Conservation (phyloP, 2,888 invertebrate species). For the Ceramica pisi region DNA sequence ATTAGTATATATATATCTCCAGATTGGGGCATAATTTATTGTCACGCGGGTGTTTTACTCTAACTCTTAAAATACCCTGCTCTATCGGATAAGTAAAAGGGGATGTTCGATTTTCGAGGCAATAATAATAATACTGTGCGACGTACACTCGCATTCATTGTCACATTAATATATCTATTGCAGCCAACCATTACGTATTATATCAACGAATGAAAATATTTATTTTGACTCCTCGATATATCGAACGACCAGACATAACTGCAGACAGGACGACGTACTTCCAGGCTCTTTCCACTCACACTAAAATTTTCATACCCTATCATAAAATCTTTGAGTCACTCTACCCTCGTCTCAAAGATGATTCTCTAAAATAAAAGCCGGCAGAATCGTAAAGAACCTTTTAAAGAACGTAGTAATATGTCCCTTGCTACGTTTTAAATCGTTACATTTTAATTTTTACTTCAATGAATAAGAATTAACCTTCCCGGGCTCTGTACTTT, state of each 20-base stretch:
- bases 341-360: slow-evolving; percentile 74
- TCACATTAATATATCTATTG: slow-evolving; percentile 42
- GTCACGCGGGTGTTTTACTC: no score
- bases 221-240: slow-evolving; percentile 65
- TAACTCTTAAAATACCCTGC: no score
- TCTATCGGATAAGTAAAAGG: no score
- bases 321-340: slow-evolving; percentile 76
- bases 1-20: no score
- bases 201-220: slow-evolving; percentile 70
- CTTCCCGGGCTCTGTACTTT: not conserved
- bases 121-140: no score
- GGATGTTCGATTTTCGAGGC: no score
- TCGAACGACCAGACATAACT: slow-evolving; percentile 58
- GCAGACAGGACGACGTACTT: slow-evolving; percentile 39
- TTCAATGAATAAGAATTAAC: slow-evolving; percentile 24
- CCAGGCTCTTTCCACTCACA: slow-evolving; percentile 65
- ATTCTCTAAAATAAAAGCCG: slow-evolving; percentile 75
- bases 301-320: slow-evolving; percentile 77
- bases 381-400: slow-evolving; percentile 74
- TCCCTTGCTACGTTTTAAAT: slow-evolving; percentile 51
- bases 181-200: slow-evolving; percentile 48
- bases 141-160: slow-evolving; percentile 16
- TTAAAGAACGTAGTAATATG: slow-evolving; percentile 65
- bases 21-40: no score
- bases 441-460: slow-evolving; percentile 52